Evolutionary conservation across 2,113 vertebrate genomes (phyloP), one percentile per base, ranked within the genome.

Genomic region (Myrmophylax atrothorax): DNA sequence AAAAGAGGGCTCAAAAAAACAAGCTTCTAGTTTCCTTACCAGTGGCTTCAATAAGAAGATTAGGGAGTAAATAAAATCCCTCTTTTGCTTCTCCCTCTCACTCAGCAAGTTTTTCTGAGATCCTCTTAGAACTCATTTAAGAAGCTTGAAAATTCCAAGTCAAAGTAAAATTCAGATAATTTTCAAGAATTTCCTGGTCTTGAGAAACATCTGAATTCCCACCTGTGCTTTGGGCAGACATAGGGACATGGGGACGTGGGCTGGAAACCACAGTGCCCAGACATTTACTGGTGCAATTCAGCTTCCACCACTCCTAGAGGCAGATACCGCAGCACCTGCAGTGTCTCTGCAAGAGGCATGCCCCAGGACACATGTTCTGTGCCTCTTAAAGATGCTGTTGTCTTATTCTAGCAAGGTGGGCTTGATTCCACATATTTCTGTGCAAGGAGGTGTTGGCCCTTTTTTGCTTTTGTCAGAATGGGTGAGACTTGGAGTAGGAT

Each of bases 1-100:
- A 79, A 70, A 69, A 84, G 62, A 40, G 13, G 7, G 4, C 25
- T 46, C 28, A 31, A 23, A 60, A 63, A 52, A 40, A n/a, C 55
- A 60, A n/a, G 5, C 25, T 88, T n/a, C 66, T 95, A 69, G 26
- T 79, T 95, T 96, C 82, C 35, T 95, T 56, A 73, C 46, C 33
- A 79, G 68, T 55, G 35, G 42, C 55, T 93, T 85, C 63, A 84
- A 87, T 84, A 74, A 90, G 25, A 26, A 75, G 78, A 88, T 91
- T 52, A 81, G 19, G 18, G 18, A 86, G 47, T 44, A 96, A 94
- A 90, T 69, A 77, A 83, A 93, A 76, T 62, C 55, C 46, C 20
- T 55, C 29, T 9, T 89, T 76, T 38, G 3, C 22, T 84, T 84
- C 44, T 84, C 60, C 5, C 19, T 75, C 69, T 77, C 70, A 50